A percentile compares a stretch with the other conserved stretches of the same genome.
Conservation (phyloP, 53 echinoderm and acorn worm species). For the Crossaster papposus region DNA sequence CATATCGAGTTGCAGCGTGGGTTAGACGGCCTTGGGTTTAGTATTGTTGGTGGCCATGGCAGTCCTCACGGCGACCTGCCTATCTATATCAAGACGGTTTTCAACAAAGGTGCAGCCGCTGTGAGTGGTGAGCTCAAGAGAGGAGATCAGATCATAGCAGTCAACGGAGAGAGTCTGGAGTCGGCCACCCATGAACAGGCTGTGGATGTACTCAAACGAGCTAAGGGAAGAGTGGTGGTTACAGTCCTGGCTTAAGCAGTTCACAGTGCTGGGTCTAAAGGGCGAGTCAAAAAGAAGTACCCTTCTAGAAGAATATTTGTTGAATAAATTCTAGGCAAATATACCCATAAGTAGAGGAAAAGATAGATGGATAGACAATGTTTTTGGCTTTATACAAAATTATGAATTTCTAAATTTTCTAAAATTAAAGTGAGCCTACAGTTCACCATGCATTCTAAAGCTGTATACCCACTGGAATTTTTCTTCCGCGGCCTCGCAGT, state of each 20-base stretch:
- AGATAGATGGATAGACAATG: no score
- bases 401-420: no score
- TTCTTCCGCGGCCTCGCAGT: no score
- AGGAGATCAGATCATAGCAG: constrained; percentile 89
- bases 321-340: no score
- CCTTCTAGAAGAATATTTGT: no score
- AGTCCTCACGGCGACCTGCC: constrained; percentile 98
- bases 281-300: no score
- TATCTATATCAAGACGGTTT: constrained; percentile 99
- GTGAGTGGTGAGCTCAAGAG: constrained; percentile 81
- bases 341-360: no score
- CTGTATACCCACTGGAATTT: no score
- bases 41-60: constrained; percentile 90
- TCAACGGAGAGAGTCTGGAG: constrained; percentile 78
- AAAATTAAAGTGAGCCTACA: no score
- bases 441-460: no score
- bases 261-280: background rate
- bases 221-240: constrained; percentile 76
- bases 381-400: no score
- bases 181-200: constrained; percentile 89
- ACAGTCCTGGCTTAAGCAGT: constrained; percentile 68
- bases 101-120: constrained; percentile 87
- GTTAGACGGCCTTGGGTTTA: constrained; percentile 91
- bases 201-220: constrained; percentile 84
- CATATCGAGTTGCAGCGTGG: constrained; percentile 83